Conservation (phyloP, 2,797 vertebrate species). For the Salarias fasciatus region DNA sequence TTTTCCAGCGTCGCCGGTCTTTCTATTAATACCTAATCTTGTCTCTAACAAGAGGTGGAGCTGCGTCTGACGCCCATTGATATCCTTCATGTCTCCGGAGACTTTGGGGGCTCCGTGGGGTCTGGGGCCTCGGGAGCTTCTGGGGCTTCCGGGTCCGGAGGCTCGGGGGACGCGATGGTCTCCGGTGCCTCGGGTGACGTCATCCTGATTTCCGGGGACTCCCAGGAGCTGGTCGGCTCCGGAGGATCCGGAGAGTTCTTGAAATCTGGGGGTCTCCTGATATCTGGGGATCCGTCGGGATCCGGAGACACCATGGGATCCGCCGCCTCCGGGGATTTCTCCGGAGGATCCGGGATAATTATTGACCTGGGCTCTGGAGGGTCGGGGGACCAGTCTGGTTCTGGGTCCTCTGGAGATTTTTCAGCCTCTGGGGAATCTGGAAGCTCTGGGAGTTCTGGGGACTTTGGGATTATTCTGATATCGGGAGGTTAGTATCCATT, state of each 20-base stretch:
- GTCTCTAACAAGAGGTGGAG: constrained; percentile 90
- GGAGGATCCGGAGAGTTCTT: constrained; percentile 50
- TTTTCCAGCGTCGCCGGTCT: constrained; percentile 65
- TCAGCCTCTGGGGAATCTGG: constrained; percentile 66
- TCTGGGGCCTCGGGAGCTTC: constrained; percentile 70
- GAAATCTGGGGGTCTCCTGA: constrained; percentile 37
- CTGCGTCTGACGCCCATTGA: constrained; percentile 82
- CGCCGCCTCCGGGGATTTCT: constrained; percentile 55
- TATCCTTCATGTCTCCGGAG: constrained; percentile 81
- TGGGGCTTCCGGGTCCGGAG: constrained; percentile 62
- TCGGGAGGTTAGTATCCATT: constrained; percentile 82
- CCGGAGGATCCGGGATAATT: constrained; percentile 56
- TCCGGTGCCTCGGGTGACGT: constrained; percentile 42
- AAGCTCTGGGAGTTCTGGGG: constrained; percentile 75
- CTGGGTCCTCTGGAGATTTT: constrained; percentile 68
- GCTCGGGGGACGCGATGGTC: constrained; percentile 52
- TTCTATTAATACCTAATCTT: constrained; percentile 85
- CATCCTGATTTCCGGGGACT: constrained; percentile 44
- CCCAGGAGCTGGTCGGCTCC: constrained; percentile 40
- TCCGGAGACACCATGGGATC: constrained; percentile 57
- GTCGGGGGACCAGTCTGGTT: constrained; percentile 74
- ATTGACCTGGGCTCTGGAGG: constrained; percentile 68
- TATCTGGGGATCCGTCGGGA: constrained; percentile 52
- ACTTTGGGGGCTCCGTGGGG: constrained; percentile 72
- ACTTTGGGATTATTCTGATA: constrained; percentile 71